Percentiles rank a stretch among this genome's conserved stretches.
Evolutionary conservation across 2,797 vertebrate genomes (phyloP).

Genomic region (Hybognathus amarus): DNA sequence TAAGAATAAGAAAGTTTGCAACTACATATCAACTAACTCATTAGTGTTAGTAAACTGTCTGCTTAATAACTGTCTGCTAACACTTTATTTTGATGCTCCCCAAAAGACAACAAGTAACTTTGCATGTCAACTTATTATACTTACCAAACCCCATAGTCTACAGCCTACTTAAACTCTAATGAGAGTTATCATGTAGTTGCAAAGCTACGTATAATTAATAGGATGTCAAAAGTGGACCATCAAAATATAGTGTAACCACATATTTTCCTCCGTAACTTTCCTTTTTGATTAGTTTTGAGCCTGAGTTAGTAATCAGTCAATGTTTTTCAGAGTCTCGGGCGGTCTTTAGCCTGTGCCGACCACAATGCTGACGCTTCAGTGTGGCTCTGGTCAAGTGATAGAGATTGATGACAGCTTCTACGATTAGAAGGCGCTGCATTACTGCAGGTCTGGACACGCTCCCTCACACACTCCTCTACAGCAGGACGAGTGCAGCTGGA

Average conservation of each 20-base stretch:
- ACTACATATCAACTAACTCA: neutral
- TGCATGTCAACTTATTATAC: neutral
- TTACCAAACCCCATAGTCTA: neutral
- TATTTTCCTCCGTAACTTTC: neutral
- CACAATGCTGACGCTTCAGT: conserved; percentile 87
- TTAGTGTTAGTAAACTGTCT: neutral
- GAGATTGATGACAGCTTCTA: conserved; percentile 86
- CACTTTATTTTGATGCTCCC: neutral
- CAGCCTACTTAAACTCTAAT: neutral
- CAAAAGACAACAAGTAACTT: neutral
- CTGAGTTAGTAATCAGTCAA: neutral
- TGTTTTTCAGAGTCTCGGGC: conserved; percentile 77
- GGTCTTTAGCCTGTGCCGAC: conserved; percentile 83
- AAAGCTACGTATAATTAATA: neutral
- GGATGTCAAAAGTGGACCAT: neutral
- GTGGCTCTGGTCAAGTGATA: conserved; percentile 89
- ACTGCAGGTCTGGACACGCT: conserved; percentile 73
- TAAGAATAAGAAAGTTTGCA: neutral
- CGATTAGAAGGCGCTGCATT: conserved; percentile 84
- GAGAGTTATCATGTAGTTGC: neutral
- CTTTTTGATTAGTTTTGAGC: neutral
- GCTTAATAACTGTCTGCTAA: neutral
- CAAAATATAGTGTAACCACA: neutral
- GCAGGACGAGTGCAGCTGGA: conserved; percentile 86
- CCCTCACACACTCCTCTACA: conserved; percentile 59